Conservation (phyloP, 1,140 invertebrate species). For the Bombus superbus region DNA sequence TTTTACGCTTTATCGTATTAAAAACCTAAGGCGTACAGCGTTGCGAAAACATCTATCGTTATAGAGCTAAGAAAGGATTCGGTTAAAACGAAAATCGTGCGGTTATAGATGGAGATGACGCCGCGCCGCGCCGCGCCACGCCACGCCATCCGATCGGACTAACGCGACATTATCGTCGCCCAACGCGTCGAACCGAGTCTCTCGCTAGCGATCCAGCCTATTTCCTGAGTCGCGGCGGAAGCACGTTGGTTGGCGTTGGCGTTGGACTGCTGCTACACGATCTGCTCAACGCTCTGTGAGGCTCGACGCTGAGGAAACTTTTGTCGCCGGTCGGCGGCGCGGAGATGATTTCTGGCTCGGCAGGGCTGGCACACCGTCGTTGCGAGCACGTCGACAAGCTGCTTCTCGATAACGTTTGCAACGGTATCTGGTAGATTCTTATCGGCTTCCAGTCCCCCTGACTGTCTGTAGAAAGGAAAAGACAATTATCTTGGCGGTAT, state of each 20-base stretch:
- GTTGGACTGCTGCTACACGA: conserved; percentile 83
- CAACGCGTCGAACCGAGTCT: background rate
- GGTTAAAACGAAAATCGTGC: too few species aligned
- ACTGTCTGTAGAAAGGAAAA: conserved; percentile 51
- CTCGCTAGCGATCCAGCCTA: conserved; percentile 5
- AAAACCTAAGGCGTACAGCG: too few species aligned
- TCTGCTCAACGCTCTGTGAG: conserved; percentile 77
- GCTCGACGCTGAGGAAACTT: conserved; percentile 75
- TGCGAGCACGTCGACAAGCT: conserved; percentile 65
- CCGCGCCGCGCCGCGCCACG: too few species aligned
- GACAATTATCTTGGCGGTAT: background rate
- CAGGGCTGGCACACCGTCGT: conserved; percentile 70
- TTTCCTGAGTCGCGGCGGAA: conserved; percentile 52
- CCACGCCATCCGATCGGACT: too few species aligned
- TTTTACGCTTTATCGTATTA: too few species aligned
- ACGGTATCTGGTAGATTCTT: conserved; percentile 83
- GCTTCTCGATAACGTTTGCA: conserved; percentile 78
- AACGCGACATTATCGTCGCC: too few species aligned
- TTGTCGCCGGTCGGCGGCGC: conserved; percentile 64
- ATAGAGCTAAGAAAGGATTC: accelerated
- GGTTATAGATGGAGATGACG: too few species aligned
- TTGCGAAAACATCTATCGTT: too few species aligned
- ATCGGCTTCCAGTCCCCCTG: conserved; percentile 80
- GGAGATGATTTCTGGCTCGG: conserved; percentile 69
- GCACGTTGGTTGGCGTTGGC: conserved; percentile 62